These are phyloP conservation scores for Alosa alosa DNA, from an alignment of 2,113 vertebrate genomes.

Conservation along the genomic window DNA sequence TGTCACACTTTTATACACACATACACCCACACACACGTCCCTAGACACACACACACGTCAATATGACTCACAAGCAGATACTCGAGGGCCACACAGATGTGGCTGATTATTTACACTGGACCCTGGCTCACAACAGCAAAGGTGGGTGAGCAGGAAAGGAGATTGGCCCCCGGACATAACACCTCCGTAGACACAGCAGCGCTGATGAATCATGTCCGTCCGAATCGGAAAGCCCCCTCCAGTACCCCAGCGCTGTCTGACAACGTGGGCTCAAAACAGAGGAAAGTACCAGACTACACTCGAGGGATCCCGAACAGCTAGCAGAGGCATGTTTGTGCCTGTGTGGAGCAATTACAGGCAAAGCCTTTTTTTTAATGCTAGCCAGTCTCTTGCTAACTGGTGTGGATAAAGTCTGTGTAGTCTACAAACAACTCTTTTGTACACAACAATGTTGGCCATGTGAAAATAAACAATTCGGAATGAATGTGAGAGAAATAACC, in stretches of 20 bases:
- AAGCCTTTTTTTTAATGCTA: background rate
- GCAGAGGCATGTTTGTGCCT: background rate
- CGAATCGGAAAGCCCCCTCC: constrained; percentile 11
- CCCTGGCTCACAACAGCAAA: constrained; percentile 42
- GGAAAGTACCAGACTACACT: background rate
- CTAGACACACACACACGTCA: constrained; percentile 19
- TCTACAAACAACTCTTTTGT: background rate
- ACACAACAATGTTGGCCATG: background rate
- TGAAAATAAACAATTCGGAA: background rate
- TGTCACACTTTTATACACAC: background rate
- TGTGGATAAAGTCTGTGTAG: background rate
- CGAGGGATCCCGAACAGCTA: background rate
- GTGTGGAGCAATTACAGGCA: background rate
- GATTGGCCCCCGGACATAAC: constrained; percentile 40
- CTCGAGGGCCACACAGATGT: constrained; percentile 51
- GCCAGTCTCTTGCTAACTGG: background rate
- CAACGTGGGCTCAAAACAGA: background rate
- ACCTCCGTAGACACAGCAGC: constrained; percentile 33
- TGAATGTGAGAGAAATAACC: background rate
- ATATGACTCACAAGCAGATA: background rate
- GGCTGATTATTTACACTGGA: constrained; percentile 58
- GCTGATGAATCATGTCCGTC: constrained; percentile 36
- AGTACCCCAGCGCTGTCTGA: constrained; percentile 10
- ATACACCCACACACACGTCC: background rate
- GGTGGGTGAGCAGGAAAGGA: constrained; percentile 28